Percentiles rank a stretch among this genome's conserved stretches.
Conservation (phyloP, 2,888 invertebrate species). For the Elysia crispata region DNA sequence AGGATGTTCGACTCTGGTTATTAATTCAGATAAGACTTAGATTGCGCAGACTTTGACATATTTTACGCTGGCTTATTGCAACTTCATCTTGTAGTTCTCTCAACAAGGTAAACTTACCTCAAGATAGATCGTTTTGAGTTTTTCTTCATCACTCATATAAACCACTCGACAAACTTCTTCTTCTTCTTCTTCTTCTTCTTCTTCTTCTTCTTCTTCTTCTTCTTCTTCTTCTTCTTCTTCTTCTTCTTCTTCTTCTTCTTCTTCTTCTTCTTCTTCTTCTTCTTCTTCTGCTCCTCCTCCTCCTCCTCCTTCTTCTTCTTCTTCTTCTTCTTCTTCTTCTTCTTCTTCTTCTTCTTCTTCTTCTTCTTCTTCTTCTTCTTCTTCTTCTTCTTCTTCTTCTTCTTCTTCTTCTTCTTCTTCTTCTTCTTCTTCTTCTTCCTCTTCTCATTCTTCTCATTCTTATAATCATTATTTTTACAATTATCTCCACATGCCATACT, state of each 20-base stretch:
- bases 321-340: neutral
- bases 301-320: neutral
- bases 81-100: no score
- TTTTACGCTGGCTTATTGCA: no score
- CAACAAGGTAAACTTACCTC: no score
- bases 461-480: neutral
- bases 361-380: neutral
- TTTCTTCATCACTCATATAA: no score
- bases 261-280: neutral
- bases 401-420: neutral
- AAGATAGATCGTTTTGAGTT: no score
- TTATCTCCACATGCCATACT: neutral
- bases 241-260: neutral
- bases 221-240: neutral
- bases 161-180: no score
- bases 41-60: no score
- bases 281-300: no score
- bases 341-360: neutral
- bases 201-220: neutral
- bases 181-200: neutral
- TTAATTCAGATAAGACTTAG: no score
- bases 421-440: neutral
- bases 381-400: neutral
- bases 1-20: no score
- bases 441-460: no score